These are phyloP conservation scores for Lophotis ruficrista DNA, from an alignment of 2,113 vertebrate species.

Conservation along the genomic window DNA sequence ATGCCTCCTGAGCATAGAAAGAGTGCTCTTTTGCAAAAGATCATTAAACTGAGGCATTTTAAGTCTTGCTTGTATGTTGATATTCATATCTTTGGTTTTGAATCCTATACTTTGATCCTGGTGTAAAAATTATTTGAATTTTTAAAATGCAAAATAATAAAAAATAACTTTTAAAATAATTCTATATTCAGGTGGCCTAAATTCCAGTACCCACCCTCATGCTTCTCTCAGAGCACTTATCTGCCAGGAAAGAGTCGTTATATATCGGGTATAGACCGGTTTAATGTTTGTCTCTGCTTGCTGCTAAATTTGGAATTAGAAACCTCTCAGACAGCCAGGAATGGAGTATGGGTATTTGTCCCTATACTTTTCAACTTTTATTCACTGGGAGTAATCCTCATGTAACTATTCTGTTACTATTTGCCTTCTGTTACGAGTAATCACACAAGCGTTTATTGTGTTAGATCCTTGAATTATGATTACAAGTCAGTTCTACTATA, in stretches of 20 bases:
- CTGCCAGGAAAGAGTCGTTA: neutral
- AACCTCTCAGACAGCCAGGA: neutral
- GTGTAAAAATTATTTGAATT: neutral
- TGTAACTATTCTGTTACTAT: neutral
- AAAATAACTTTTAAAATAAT: neutral
- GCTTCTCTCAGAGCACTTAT: neutral
- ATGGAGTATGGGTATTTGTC: neutral
- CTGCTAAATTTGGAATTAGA: neutral
- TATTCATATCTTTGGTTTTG: neutral
- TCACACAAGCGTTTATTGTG: neutral
- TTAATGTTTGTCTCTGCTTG: neutral
- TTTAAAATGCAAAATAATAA: neutral
- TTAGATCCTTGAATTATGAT: neutral
- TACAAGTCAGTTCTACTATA: neutral
- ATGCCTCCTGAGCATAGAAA: neutral
- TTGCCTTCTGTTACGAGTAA: neutral
- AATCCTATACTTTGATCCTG: neutral
- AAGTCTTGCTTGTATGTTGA: neutral
- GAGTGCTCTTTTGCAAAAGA: neutral
- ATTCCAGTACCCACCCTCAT: neutral
- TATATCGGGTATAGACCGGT: neutral
- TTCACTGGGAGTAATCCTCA: neutral
- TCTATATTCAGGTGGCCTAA: neutral
- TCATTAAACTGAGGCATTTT: neutral
- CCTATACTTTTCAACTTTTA: neutral